These are phyloP conservation scores for Stegophylla sp. DNA, from an alignment of 2,888 invertebrate genomes.

Conservation along the genomic window DNA sequence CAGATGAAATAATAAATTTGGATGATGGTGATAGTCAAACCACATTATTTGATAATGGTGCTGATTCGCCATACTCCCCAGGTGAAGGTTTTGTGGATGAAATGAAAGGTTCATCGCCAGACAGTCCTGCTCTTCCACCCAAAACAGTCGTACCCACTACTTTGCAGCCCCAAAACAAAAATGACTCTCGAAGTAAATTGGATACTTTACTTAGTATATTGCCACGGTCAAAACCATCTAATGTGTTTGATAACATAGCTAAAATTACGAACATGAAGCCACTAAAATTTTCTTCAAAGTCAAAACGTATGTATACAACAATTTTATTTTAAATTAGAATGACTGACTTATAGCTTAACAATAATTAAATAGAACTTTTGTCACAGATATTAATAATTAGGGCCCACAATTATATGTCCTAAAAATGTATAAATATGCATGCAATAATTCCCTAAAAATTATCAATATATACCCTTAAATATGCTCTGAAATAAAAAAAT, in stretches of 20 bases:
- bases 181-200: conserved; percentile 44
- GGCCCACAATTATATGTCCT: no score
- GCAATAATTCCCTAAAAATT: no score
- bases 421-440: no score
- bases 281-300: conserved; percentile 35
- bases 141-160: conserved; percentile 24
- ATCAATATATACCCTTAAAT: no score
- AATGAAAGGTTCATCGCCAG: conserved; percentile 79
- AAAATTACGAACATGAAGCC: conserved; percentile 29
- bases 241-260: conserved; percentile 31
- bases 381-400: no score
- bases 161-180: conserved; percentile 30
- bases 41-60: conserved; percentile 60
- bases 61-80: conserved; percentile 85
- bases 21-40: conserved; percentile 54
- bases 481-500: no score
- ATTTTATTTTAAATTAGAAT: not conserved
- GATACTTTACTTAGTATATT: conserved; percentile 43
- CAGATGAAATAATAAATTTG: conserved; percentile 43
- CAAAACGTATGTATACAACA: conserved; percentile 36
- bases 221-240: conserved; percentile 25
- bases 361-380: no score
- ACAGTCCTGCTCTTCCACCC: conserved; percentile 53
- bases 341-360: no score
- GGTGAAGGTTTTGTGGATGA: conserved; percentile 87